phyloP scores from a whole-genome alignment of 2,797 vertebrate species.

The Chlorospingus semifuscus region DNA sequence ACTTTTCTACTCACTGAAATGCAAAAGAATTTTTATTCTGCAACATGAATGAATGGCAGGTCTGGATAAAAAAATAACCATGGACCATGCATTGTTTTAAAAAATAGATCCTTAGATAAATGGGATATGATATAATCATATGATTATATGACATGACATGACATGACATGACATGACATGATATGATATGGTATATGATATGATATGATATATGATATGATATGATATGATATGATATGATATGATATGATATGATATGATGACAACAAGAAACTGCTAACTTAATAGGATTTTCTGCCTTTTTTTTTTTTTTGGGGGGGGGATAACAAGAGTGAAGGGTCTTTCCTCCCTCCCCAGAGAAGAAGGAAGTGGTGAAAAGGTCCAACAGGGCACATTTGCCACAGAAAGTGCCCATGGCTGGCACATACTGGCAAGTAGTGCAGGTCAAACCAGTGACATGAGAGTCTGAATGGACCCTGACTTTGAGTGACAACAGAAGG shows the following conservation, averaged over 20 bases:
- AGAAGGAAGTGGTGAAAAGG: neutral
- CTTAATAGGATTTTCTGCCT: neutral
- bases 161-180: no score
- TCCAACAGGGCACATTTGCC: neutral
- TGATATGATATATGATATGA: neutral
- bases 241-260: neutral
- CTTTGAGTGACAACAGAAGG: fast-evolving
- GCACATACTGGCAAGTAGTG: neutral
- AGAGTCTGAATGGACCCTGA: neutral
- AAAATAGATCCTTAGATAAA: neutral
- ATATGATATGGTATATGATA: neutral
- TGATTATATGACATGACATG: no score
- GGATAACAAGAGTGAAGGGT: neutral
- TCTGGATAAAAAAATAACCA: neutral
- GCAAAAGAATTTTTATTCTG: neutral
- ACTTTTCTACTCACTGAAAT: neutral
- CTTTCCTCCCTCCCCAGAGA: neutral
- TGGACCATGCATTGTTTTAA: neutral
- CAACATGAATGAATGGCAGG: fast-evolving
- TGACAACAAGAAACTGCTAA: neutral
- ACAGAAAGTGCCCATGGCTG: neutral
- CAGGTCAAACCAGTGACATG: fast-evolving
- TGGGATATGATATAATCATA: neutral
- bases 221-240: no score
- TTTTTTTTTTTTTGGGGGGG: neutral